Conservation (phyloP, 2,797 vertebrate species). For the Tinamus major region DNA sequence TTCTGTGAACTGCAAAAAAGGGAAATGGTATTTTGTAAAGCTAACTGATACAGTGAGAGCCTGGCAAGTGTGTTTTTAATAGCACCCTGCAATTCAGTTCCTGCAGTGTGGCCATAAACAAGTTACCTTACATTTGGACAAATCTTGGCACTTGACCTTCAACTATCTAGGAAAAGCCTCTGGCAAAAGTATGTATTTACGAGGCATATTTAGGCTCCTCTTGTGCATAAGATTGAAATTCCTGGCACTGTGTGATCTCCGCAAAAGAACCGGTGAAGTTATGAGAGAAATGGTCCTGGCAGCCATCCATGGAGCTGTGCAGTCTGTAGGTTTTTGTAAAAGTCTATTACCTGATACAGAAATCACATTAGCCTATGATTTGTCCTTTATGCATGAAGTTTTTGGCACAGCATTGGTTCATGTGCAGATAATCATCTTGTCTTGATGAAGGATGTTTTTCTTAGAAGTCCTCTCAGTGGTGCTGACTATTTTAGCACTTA, state of each 20-base stretch:
- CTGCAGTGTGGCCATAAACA: background rate
- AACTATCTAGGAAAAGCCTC: background rate
- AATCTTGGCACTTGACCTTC: background rate
- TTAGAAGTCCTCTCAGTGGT: background rate
- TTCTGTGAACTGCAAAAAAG: conserved; percentile 34
- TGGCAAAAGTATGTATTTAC: background rate
- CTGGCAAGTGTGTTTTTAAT: background rate
- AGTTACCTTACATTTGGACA: background rate
- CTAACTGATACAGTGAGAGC: background rate
- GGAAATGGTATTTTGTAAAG: conserved; percentile 6
- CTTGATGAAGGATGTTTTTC: background rate
- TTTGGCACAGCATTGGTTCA: background rate
- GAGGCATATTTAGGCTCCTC: background rate
- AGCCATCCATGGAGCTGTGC: background rate
- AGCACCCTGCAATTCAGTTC: background rate
- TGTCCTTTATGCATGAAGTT: background rate
- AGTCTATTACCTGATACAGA: background rate
- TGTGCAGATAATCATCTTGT: background rate
- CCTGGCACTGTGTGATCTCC: background rate
- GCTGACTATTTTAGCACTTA: background rate
- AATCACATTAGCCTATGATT: background rate
- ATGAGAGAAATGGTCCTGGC: background rate
- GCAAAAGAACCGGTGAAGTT: background rate
- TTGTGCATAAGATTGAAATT: background rate
- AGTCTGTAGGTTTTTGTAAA: background rate